Conservation (phyloP, 2,113 vertebrate genomes). For the Tringa solitaria region DNA sequence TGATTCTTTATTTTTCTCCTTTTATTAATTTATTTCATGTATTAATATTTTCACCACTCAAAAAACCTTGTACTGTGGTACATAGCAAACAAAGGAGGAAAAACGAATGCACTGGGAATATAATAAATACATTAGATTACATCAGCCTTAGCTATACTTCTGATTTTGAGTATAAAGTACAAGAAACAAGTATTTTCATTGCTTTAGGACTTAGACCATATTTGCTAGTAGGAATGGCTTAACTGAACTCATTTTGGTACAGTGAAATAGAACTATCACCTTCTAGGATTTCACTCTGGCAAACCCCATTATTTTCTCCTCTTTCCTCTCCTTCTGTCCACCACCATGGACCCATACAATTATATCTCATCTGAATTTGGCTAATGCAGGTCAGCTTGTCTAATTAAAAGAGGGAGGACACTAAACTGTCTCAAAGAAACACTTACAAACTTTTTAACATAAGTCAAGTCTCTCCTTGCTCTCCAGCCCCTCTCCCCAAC, state of each 20-base stretch:
- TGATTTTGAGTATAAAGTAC: background rate
- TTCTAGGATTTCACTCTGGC: background rate
- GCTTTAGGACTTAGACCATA: background rate
- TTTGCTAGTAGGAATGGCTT: background rate
- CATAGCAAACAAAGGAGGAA: background rate
- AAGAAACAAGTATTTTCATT: background rate
- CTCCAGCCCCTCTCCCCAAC: background rate
- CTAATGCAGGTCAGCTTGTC: background rate
- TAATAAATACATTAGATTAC: accelerated
- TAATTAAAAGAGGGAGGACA: background rate
- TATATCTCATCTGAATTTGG: background rate
- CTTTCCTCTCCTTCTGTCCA: background rate
- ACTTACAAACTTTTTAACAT: background rate
- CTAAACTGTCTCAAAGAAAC: background rate
- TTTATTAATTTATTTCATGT: background rate
- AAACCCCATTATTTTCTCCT: background rate
- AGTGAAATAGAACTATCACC: background rate
- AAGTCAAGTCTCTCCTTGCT: background rate
- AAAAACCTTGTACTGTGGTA: background rate
- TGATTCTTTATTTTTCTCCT: background rate
- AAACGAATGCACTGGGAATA: background rate
- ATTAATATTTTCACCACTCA: background rate
- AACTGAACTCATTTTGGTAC: background rate
- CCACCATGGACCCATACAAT: too few species aligned
- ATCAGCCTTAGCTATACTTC: background rate